A percentile compares a stretch with the other conserved stretches of the same genome.
These are phyloP conservation scores for Rutilus rutilus DNA, from an alignment of 2,113 vertebrate species.

Conservation along the genomic window DNA sequence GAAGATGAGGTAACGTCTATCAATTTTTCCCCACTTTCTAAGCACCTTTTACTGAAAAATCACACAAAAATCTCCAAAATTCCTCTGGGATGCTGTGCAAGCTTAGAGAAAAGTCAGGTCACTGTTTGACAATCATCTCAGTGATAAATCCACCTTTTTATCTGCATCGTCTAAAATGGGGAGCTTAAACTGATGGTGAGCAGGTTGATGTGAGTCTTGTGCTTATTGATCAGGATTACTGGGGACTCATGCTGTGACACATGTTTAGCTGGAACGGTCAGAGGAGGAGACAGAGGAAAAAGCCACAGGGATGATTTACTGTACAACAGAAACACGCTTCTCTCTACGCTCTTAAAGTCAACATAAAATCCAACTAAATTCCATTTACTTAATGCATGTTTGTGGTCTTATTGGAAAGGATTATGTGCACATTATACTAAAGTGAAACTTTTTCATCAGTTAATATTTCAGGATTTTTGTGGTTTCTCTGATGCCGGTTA, in stretches of 20 bases:
- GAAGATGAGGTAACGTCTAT: not conserved
- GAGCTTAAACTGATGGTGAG: not conserved
- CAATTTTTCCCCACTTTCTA: not conserved
- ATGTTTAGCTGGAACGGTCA: conserved; percentile 46
- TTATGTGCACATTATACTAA: not conserved
- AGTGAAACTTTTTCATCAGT: not conserved
- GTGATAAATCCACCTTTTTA: not conserved
- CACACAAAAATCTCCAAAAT: not conserved
- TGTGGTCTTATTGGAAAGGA: not conserved
- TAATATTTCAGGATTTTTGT: too few relatives aligned
- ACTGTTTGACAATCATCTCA: too few relatives aligned
- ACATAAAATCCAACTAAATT: not conserved
- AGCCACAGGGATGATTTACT: conserved; percentile 45
- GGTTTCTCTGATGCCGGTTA: too few relatives aligned
- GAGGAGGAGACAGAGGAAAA: conserved; percentile 42
- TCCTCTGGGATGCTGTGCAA: too few relatives aligned
- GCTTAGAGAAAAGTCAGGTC: too few relatives aligned
- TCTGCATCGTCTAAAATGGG: not conserved
- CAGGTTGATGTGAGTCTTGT: not conserved
- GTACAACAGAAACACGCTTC: conserved; percentile 13
- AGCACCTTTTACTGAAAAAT: not conserved
- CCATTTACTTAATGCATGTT: not conserved
- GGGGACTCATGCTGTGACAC: conserved; percentile 27
- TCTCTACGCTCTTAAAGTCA: not conserved
- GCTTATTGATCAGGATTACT: not conserved